Base-by-base conservation (phyloP, 2,797 vertebrate species). In the Hoplostethus mediterraneus region DNA sequence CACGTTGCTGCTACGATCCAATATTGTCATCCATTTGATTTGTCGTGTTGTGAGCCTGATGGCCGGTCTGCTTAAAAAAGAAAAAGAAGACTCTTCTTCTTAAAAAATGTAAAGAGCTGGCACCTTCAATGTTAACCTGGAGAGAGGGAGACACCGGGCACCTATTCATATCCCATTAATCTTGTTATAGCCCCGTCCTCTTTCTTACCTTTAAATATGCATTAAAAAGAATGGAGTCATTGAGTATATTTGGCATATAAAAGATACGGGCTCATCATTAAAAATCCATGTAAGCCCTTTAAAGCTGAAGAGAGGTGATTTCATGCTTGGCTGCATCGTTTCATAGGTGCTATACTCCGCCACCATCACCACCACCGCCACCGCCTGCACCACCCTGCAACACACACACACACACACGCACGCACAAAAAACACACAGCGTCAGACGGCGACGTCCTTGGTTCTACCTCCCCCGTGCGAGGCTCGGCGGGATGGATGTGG, bases 301-400 rank as follows among this genome's bases (percentile, higher is more conserved):
- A 91, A 90, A 93, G 89, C 89, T 87, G 91, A 91, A 90, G 90
- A 92, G 94, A 95, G 92, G 92, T 95, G 94, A 95, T 95, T 95
- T 95, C 93, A 95, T 83, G 93, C 93, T 83, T 80, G 82, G 82
- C 83, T 89, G 90, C 90, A 31, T 83, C 63, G 63, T 87, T 90
- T 84, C 76, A 74, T 76, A 78, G 82, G 86, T 75, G 79, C 81
- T 79, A 63, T 84, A 80, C 86, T 81, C 84, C 82, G 73, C 74
- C 72, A 49, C 71, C 45, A 51, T 63, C 53, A n/a, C 52, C 59
- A 17, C 49, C 68, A 17, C 60, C 25, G 5, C 62, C 56, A 21
- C 21, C 21, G 21, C 21, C 73, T 44, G 60, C 74, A 64, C 73
- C 45, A 65, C 67, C 68, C 80, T 51, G 77, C 79, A 70, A 71